Base-by-base conservation (phyloP, 2,113 vertebrate species). In the Planiliza haematocheilus region DNA sequence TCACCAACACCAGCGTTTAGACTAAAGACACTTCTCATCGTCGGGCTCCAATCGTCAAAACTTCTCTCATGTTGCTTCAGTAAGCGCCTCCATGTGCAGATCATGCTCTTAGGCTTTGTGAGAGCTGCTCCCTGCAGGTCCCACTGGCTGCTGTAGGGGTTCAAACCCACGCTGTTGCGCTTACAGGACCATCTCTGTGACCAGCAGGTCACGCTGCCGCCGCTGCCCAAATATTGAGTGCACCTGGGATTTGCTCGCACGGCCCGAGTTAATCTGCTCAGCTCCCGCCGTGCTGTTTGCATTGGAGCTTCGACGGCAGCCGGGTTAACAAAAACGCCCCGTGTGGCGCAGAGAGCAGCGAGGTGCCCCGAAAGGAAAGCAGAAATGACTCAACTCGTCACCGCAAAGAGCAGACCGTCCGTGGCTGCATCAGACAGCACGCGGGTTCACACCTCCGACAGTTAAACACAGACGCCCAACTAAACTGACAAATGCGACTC, bases 191-290 rank as follows among this genome's bases (percentile, higher is more conserved):
- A 11, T 39, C 39, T 49, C 74, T 51, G 43, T 43, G 65, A 34
- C 39, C 66, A 50, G 24, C 16, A 49, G 1, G 20, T 73, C 67
- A 11, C 3, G 24, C 24, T 53, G 53, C 71, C 17, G 74, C 79
- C 37, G 55, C 43, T 70, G 53, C 71, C 17, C 61, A 81, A 87
- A 87, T 87, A 87, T 79, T 87, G 87, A 85, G 60, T 16, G 0
- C 42, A 4, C 2, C 50, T 12, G n/a, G 39, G 70, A 24, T 75
- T n/a, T 70, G 63, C 66, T 64, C 42, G 14, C 2, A 66, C 30
- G 38, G 49, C 18, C 24, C 0, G 49, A 65, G 77, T 59, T 79
- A 81, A 87, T 79, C 86, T 53, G 49, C 67, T 76, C 38, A 0
- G 52, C 4, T 20, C 71, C 61, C 36, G 55, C 17, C 71, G 3